These are phyloP conservation scores for Meloe dianella DNA, from an alignment of 2,888 invertebrate genomes.

Conservation along the genomic window DNA sequence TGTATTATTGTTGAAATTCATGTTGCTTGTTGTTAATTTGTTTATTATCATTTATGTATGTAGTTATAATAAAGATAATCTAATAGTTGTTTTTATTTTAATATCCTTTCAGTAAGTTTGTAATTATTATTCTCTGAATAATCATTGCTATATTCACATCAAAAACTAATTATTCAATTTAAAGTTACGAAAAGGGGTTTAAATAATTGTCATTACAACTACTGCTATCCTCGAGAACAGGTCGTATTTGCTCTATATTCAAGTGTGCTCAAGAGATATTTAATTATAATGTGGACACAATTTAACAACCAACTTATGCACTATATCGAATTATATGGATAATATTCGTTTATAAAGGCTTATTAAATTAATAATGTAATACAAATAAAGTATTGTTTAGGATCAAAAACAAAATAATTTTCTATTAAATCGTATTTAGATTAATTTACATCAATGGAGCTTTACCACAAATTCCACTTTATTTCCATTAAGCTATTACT, in stretches of 20 bases:
- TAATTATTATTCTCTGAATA: constrained; percentile 24
- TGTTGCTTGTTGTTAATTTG: constrained; percentile 27
- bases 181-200: constrained; percentile 22
- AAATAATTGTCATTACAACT: constrained; percentile 19
- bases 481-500: not conserved
- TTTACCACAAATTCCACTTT: not conserved
- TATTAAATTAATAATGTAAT: not conserved
- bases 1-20: not conserved
- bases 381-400: not conserved
- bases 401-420: constrained; percentile 5
- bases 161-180: constrained; percentile 30
- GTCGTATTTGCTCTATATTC: not conserved
- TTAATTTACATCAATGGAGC: not conserved
- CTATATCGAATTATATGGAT: not conserved
- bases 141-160: constrained; percentile 28
- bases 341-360: not conserved
- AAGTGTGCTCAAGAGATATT: constrained; percentile 1
- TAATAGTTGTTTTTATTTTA: constrained; percentile 31
- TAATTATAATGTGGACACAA: constrained; percentile 4
- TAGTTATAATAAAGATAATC: constrained; percentile 9
- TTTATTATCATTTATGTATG: constrained; percentile 24
- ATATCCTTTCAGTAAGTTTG: constrained; percentile 25
- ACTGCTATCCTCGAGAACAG: constrained; percentile 2
- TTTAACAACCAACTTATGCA: not conserved
- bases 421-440: not conserved